Evolutionary conservation across 1,140 invertebrate genomes (phyloP).

Genomic region (Penaeus indicus): DNA sequence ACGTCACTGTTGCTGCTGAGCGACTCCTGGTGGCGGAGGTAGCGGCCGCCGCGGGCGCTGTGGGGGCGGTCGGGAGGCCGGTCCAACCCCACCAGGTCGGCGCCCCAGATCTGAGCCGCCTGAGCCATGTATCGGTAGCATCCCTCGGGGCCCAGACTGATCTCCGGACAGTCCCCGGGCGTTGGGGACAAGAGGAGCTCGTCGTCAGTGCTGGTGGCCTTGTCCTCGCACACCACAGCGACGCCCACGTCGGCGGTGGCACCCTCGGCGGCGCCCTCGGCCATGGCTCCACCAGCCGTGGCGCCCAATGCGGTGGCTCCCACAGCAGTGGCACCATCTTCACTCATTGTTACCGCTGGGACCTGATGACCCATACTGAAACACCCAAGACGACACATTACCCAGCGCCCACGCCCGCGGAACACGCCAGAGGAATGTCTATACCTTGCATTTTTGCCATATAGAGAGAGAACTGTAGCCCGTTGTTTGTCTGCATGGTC

Average conservation of each 20-base stretch:
- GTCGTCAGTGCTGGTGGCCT: slow-evolving; percentile 65
- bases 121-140: slow-evolving; percentile 58
- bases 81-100: slow-evolving; percentile 61
- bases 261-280: background rate
- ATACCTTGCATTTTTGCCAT: no score
- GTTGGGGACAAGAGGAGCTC: slow-evolving; percentile 64
- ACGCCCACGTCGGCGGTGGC: slow-evolving; percentile 34
- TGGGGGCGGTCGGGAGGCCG: slow-evolving; percentile 58
- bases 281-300: background rate
- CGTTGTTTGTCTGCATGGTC: no score
- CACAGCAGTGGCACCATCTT: slow-evolving; percentile 18
- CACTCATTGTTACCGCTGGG: slow-evolving; percentile 36
- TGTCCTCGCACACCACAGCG: slow-evolving; percentile 61
- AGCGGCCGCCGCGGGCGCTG: slow-evolving; percentile 60
- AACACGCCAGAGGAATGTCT: no score
- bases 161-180: slow-evolving; percentile 26
- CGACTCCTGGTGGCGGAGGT: slow-evolving; percentile 67
- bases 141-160: slow-evolving; percentile 37
- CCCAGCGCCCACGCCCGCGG: no score
- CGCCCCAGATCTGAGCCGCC: slow-evolving; percentile 63
- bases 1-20: slow-evolving; percentile 65
- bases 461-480: no score
- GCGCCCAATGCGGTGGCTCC: background rate
- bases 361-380: slow-evolving; percentile 49
- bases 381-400: slow-evolving; percentile 27